Evolutionary conservation across 2,113 vertebrate genomes (phyloP).

Genomic region (Macheiramphus alcinus): DNA sequence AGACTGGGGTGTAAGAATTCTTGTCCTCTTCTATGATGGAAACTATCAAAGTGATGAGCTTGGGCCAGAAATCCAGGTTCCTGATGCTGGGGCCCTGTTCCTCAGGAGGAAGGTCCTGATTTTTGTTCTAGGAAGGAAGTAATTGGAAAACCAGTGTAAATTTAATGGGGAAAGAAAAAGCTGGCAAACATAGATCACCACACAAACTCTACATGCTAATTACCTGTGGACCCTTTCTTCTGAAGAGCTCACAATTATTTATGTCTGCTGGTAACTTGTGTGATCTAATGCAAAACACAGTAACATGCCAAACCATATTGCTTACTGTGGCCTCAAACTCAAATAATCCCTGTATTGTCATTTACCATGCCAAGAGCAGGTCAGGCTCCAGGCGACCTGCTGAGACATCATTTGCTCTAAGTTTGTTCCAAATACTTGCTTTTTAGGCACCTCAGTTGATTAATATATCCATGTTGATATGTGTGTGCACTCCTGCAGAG

Average conservation of each 20-base stretch:
- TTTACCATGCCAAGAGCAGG: background rate
- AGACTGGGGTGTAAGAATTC: constrained; percentile 92
- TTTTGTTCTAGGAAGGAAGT: constrained; percentile 74
- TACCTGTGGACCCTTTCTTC: background rate
- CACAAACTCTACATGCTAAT: background rate
- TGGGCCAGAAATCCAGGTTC: constrained; percentile 98
- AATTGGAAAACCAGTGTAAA: background rate
- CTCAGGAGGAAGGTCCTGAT: constrained; percentile 86
- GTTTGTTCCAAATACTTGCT: background rate
- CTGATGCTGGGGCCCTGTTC: constrained; percentile 94
- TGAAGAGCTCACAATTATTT: background rate
- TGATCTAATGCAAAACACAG: background rate
- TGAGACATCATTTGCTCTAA: background rate
- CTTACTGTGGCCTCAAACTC: background rate
- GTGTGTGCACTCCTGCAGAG: background rate
- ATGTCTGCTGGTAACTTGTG: background rate
- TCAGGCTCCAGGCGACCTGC: background rate
- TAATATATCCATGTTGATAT: background rate
- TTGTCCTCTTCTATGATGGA: constrained; percentile 98
- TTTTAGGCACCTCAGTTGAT: background rate
- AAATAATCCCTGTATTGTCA: background rate
- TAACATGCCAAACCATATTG: background rate
- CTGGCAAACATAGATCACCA: background rate
- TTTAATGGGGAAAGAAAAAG: background rate
- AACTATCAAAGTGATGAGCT: constrained; percentile 96